Percentiles rank a stretch among this genome's conserved stretches.
These are phyloP conservation scores for Oxycera nigricornis DNA, from an alignment of 2,888 invertebrate species.

Conservation along the genomic window DNA sequence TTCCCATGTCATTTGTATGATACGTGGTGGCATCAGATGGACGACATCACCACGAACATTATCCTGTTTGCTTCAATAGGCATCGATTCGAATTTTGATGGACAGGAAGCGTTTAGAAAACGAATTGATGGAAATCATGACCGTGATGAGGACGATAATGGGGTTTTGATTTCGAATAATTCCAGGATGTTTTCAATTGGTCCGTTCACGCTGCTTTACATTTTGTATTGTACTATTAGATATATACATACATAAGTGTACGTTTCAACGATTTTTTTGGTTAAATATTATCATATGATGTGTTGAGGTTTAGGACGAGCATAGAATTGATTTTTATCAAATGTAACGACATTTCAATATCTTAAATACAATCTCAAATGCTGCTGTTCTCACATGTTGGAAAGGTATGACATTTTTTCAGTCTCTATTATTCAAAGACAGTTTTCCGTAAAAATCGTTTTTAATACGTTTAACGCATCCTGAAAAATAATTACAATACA, in stretches of 20 bases:
- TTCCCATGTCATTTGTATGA: not conserved
- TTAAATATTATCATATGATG: conserved; percentile 6
- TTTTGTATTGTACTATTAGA: not conserved
- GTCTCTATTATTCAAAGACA: too few relatives aligned
- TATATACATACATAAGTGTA: not conserved
- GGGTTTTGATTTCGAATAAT: conserved; percentile 2
- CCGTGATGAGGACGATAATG: not conserved
- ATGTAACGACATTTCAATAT: conserved; percentile 27
- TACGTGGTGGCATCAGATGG: not conserved
- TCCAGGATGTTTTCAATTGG: conserved; percentile 21
- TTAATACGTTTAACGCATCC: too few relatives aligned
- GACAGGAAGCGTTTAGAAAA: conserved; percentile 25
- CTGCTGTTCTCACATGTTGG: too few relatives aligned
- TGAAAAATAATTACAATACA: too few relatives aligned
- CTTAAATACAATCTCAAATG: too few relatives aligned
- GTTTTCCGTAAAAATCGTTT: too few relatives aligned
- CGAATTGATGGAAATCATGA: conserved; percentile 7
- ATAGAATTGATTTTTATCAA: conserved; percentile 20
- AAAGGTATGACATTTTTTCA: too few relatives aligned
- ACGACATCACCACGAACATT: conserved; percentile 19
- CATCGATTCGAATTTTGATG: conserved; percentile 41
- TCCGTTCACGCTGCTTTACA: conserved; percentile 43
- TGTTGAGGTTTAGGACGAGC: not conserved
- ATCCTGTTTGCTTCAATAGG: conserved; percentile 44
- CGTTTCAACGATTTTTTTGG: conserved; percentile 29